A percentile compares a stretch with the other conserved stretches of the same genome.
phyloP scores from a whole-genome alignment of 1,140 invertebrate species.

The Melipona quadrifasciata region DNA sequence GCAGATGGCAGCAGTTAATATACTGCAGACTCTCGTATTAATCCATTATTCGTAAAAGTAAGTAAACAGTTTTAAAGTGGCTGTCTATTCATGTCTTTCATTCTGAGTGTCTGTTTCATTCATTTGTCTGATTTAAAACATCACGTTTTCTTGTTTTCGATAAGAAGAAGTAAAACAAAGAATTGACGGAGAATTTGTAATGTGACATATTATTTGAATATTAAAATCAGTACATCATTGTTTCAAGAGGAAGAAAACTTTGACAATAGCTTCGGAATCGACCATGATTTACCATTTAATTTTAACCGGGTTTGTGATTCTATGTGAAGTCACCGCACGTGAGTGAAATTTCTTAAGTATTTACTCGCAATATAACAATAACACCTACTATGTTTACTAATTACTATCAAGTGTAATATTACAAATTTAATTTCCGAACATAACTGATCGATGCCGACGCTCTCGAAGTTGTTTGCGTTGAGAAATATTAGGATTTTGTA shows the following conservation, averaged over 20 bases:
- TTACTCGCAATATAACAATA: background rate
- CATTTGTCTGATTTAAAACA: slow-evolving; percentile 8
- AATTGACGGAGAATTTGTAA: background rate
- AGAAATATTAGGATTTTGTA: too few relatives aligned
- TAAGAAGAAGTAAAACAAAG: background rate
- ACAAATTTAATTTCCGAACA: background rate
- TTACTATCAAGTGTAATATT: too few relatives aligned
- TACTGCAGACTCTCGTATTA: background rate
- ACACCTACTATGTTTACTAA: background rate
- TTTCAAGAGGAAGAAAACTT: background rate
- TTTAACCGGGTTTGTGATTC: background rate
- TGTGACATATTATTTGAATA: background rate
- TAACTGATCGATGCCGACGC: too few relatives aligned
- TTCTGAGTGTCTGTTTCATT: slow-evolving; percentile 4
- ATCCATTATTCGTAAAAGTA: background rate
- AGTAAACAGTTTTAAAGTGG: slow-evolving; percentile 39
- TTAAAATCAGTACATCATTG: background rate
- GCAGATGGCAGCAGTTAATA: slow-evolving; percentile 43
- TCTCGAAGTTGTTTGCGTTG: too few relatives aligned
- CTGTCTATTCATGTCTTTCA: background rate
- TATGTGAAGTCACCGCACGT: slow-evolving; percentile 40
- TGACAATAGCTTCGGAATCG: background rate
- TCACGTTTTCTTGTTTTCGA: background rate
- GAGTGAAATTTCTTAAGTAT: slow-evolving; percentile 29
- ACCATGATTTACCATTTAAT: slow-evolving; percentile 23